Evolutionary conservation across 2,888 invertebrate species (phyloP).

Genomic region (Suillia variegata): DNA sequence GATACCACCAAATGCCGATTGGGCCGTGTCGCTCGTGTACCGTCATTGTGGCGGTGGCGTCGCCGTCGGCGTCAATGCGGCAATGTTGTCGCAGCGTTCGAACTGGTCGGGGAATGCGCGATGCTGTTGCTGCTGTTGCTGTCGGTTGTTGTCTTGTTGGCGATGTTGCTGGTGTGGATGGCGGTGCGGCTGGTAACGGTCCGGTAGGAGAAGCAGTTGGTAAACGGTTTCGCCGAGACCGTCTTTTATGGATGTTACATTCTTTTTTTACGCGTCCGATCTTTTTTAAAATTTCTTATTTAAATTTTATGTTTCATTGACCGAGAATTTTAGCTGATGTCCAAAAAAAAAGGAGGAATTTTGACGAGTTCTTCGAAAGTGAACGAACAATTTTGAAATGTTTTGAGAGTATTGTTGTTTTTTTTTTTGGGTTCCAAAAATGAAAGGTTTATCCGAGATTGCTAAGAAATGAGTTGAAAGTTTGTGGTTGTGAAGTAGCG

Average conservation of each 20-base stretch:
- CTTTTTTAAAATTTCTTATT: not conserved
- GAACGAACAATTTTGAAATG: not conserved
- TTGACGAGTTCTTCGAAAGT: not conserved
- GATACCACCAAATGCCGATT: constrained; percentile 65
- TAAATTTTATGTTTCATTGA: too few species aligned
- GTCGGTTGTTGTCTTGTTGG: not conserved
- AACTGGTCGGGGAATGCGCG: not conserved
- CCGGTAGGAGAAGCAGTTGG: too few species aligned
- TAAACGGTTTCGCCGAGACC: too few species aligned
- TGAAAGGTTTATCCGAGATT: too few species aligned
- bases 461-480: too few species aligned
- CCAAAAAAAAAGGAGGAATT: not conserved
- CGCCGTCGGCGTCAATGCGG: too few species aligned
- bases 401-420: not conserved
- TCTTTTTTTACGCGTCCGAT: not conserved
- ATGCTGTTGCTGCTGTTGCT: not conserved
- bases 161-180: not conserved
- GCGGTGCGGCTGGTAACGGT: too few species aligned
- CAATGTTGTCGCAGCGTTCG: too few species aligned
- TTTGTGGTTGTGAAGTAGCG: too few species aligned
- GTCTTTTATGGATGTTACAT: too few species aligned
- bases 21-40: constrained; percentile 47
- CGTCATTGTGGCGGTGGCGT: constrained; percentile 40
- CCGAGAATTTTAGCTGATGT: too few species aligned
- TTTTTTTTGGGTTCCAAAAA: too few species aligned